phyloP scores from a whole-genome alignment of 2,797 vertebrate species.

The Loriculus beryllinus region DNA sequence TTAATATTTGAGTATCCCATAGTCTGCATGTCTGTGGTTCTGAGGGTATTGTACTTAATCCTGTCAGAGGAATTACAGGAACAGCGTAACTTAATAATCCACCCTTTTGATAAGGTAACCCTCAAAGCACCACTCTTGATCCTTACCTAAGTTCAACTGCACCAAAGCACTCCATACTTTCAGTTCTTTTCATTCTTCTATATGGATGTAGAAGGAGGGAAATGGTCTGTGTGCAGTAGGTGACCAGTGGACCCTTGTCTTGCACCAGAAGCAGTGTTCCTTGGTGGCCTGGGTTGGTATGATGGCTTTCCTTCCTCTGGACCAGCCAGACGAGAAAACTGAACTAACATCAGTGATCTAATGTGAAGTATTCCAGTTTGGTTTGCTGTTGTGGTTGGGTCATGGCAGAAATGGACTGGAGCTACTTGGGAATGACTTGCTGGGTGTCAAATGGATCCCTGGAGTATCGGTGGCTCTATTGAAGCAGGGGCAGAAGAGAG shows the following conservation, averaged over 20 bases:
- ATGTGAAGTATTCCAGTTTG: not conserved
- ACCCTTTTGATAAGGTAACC: not conserved
- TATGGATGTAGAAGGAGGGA: not conserved
- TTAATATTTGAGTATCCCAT: not conserved
- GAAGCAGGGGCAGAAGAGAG: not conserved
- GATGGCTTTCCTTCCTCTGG: not conserved
- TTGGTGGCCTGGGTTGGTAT: rapidly evolving
- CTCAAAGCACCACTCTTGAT: not conserved
- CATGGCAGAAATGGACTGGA: not conserved
- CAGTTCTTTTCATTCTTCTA: not conserved
- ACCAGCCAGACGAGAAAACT: not conserved
- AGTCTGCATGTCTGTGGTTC: not conserved
- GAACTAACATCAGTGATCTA: rapidly evolving
- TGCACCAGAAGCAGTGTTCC: not conserved
- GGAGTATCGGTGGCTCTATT: not conserved
- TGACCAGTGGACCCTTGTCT: not conserved
- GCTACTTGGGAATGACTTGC: not conserved
- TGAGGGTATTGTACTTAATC: not conserved
- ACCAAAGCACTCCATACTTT: not conserved
- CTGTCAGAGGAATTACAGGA: not conserved
- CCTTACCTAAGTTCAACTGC: not conserved
- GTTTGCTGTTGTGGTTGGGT: not conserved
- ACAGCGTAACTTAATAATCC: not conserved
- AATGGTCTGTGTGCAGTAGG: not conserved
- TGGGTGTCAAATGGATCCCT: not conserved